A percentile compares a stretch with the other conserved stretches of the same genome.
phyloP scores from a whole-genome alignment of 2,888 invertebrate genomes.

The Melinaea menophilus region DNA sequence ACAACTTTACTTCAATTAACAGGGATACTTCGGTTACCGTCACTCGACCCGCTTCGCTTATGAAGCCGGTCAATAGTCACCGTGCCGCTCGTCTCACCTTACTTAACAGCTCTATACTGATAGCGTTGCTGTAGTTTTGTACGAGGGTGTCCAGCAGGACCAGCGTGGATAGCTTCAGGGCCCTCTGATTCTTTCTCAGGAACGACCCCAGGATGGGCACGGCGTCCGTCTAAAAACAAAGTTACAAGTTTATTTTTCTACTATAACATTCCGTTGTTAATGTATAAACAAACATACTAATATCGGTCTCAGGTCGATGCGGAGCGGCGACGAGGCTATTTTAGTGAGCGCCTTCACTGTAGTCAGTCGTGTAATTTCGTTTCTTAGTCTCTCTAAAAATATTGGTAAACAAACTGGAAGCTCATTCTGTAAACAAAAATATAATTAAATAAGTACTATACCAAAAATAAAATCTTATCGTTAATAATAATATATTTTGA shows the following conservation, averaged over 20 bases:
- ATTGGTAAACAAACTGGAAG: slow-evolving; percentile 93
- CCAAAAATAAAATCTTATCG: too few species aligned
- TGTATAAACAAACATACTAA: slow-evolving; percentile 72
- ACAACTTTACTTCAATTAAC: not conserved
- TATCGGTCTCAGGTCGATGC: slow-evolving; percentile 89
- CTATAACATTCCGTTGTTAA: slow-evolving; percentile 1
- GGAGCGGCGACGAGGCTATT: slow-evolving; percentile 93
- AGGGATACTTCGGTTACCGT: too few species aligned
- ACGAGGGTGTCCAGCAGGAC: slow-evolving; percentile 94
- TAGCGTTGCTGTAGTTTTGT: slow-evolving; percentile 87
- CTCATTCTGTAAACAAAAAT: slow-evolving; percentile 74
- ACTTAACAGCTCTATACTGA: slow-evolving; percentile 84
- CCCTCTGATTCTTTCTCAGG: slow-evolving; percentile 96
- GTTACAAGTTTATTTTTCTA: slow-evolving; percentile 1
- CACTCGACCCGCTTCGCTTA: too few species aligned
- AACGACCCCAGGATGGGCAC: slow-evolving; percentile 96
- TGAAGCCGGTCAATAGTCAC: too few species aligned
- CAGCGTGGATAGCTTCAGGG: slow-evolving; percentile 93
- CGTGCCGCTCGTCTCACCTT: slow-evolving; percentile 69
- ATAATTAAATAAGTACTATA: not conserved
- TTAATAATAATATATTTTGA: too few species aligned
- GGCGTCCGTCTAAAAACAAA: slow-evolving; percentile 83
- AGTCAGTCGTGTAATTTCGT: slow-evolving; percentile 97
- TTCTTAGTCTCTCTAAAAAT: slow-evolving; percentile 94
- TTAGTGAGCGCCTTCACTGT: slow-evolving; percentile 97